phyloP scores from a whole-genome alignment of 2,113 vertebrate genomes.

The Mustelus asterias region DNA sequence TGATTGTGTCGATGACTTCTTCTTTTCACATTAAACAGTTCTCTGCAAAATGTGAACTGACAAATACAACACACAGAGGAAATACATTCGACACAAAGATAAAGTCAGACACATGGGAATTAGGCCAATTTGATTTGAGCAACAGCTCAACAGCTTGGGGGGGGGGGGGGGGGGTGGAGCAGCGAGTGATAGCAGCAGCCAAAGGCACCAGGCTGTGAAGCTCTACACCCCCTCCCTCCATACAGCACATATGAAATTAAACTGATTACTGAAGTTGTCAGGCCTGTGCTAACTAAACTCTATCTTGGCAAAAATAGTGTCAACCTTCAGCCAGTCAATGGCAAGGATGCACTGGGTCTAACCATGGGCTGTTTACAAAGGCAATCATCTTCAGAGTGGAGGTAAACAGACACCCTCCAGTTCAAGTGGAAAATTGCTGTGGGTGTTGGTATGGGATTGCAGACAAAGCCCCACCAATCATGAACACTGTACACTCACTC shows the following conservation, averaged over 20 bases:
- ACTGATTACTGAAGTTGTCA: no score
- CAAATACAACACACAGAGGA: not conserved
- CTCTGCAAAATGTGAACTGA: not conserved
- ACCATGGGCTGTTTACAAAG: not conserved
- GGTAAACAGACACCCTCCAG: not conserved
- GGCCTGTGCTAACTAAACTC: no score
- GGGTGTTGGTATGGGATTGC: not conserved
- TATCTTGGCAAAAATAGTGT: not conserved
- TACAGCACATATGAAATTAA: not conserved
- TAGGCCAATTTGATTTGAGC: not conserved
- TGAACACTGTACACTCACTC: not conserved
- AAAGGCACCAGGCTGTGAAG: no score
- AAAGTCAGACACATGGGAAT: not conserved
- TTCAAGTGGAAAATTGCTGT: not conserved
- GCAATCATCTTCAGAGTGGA: not conserved
- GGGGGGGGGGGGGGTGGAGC: no score
- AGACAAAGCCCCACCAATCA: not conserved
- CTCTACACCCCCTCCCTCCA: no score
- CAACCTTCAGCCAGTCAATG: not conserved
- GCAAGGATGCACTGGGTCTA: not conserved
- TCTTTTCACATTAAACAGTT: not conserved
- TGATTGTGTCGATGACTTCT: not conserved
- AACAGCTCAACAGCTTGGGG: no score
- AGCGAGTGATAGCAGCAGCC: no score
- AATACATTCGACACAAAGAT: not conserved